A percentile compares a stretch with the other conserved stretches of the same genome.
phyloP scores from a whole-genome alignment of 2,888 invertebrate species.

The Zootermopsis nevadensis region DNA sequence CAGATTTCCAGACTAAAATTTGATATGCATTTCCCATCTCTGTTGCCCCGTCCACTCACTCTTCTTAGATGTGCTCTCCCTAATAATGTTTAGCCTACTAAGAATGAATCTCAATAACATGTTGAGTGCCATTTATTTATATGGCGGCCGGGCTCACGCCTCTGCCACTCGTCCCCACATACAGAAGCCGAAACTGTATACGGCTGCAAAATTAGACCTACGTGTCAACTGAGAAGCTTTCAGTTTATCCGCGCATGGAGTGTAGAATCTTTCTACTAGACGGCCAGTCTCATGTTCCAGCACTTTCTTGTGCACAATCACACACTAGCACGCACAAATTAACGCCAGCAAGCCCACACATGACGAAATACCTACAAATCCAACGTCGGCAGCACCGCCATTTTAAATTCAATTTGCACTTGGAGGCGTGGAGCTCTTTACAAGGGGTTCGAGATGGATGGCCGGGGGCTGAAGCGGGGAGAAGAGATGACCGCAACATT shows the following conservation, averaged over 20 bases:
- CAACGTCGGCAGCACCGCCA: constrained; percentile 23
- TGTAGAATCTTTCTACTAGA: constrained; percentile 21
- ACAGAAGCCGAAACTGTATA: no score
- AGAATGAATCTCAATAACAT: no score
- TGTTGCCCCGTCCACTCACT: no score
- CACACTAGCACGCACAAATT: constrained; percentile 20
- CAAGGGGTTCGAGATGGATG: neutral
- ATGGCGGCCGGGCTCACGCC: no score
- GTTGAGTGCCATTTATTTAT: no score
- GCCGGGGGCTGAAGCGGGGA: constrained; percentile 12
- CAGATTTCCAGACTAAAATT: no score
- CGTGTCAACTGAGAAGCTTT: no score
- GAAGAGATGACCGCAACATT: constrained; percentile 32
- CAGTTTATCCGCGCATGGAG: neutral
- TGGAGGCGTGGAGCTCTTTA: constrained; percentile 22
- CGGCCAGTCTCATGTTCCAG: neutral
- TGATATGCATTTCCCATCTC: no score
- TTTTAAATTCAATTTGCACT: constrained; percentile 52
- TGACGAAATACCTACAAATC: constrained; percentile 44
- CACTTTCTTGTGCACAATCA: neutral
- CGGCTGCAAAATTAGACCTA: no score
- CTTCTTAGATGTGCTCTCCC: no score
- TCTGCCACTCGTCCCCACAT: no score
- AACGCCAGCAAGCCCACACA: constrained; percentile 35
- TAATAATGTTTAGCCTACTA: no score